Percentiles rank a stretch among this genome's conserved stretches.
phyloP scores from a whole-genome alignment of 64 coral and sea anemone genomes.

The Acropora yongei region DNA sequence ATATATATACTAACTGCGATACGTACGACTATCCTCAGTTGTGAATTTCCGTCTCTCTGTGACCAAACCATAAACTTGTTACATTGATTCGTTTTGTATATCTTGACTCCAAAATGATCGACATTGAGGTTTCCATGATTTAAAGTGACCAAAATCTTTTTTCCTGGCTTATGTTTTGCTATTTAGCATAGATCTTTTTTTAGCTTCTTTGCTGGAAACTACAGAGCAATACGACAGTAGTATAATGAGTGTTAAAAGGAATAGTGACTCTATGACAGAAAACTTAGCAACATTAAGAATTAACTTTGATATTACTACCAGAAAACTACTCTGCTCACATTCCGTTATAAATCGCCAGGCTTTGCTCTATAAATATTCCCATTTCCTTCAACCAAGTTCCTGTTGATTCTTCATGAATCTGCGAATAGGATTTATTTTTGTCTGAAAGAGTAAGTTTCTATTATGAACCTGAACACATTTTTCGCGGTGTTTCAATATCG shows the following conservation, averaged over 20 bases:
- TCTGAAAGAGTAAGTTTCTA: neutral
- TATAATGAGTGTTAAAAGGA: neutral
- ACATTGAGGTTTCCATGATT: too few relatives aligned
- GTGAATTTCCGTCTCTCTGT: too few relatives aligned
- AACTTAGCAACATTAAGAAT: neutral
- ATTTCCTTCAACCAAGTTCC: neutral
- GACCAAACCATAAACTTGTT: too few relatives aligned
- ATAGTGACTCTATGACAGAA: neutral
- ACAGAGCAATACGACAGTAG: neutral
- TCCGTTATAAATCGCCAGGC: neutral
- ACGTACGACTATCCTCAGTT: too few relatives aligned
- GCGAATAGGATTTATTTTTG: neutral
- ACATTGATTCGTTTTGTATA: too few relatives aligned
- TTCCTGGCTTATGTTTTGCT: neutral
- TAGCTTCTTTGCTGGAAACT: neutral
- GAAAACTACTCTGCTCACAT: neutral
- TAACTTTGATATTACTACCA: neutral
- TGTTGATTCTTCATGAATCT: neutral
- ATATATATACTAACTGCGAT: too few relatives aligned
- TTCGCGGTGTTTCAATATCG: constrained; percentile 6
- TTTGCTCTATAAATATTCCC: too few relatives aligned
- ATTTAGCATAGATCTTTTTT: neutral
- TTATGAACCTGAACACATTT: constrained; percentile 9
- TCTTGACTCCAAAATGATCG: too few relatives aligned
- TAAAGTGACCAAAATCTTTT: neutral